These are phyloP conservation scores for Mythimna lalbum DNA, from an alignment of 2,888 invertebrate genomes.

Conservation along the genomic window DNA sequence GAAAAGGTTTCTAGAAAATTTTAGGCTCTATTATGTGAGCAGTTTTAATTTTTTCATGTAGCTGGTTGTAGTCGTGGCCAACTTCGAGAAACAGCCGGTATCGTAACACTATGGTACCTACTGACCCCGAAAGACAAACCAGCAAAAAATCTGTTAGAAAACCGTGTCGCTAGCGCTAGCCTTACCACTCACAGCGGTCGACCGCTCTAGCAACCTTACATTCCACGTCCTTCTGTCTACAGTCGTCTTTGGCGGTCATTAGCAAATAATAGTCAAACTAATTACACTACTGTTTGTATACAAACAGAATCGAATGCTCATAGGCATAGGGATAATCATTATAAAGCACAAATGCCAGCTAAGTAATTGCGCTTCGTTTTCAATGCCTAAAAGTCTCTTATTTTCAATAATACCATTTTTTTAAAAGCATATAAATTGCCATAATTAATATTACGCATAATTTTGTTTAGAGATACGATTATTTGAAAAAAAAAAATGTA, in stretches of 20 bases:
- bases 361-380: background rate
- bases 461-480: no score
- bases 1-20: background rate
- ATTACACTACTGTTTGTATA: constrained; percentile 15
- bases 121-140: background rate
- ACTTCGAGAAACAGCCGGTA: background rate
- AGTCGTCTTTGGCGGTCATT: background rate
- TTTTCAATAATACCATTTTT: constrained; percentile 5
- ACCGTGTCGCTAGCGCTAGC: background rate
- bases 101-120: background rate
- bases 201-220: background rate
- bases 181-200: background rate
- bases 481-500: no score
- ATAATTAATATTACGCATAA: no score
- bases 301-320: constrained; percentile 34
- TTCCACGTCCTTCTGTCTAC: constrained; percentile 6
- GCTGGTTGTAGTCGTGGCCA: no score
- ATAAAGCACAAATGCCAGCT: background rate
- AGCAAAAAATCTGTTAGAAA: background rate
- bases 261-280: constrained; percentile 12
- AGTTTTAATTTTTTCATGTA: background rate
- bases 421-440: no score
- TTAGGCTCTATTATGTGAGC: background rate
- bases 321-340: no score
- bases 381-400: background rate